These are phyloP conservation scores for Pachliopta kotzebuea DNA, from an alignment of 2,888 invertebrate species.

Conservation along the genomic window DNA sequence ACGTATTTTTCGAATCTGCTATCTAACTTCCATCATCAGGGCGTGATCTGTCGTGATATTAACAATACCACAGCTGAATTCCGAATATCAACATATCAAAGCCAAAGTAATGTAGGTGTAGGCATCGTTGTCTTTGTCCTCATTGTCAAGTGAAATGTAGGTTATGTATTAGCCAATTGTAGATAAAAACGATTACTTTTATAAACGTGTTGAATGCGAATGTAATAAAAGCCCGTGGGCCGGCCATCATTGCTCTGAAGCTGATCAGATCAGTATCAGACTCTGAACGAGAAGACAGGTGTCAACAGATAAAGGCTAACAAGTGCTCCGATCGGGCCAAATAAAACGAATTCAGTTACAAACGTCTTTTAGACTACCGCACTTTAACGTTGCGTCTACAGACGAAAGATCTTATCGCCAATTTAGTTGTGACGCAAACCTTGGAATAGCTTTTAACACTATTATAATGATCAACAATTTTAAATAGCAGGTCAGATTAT, in stretches of 20 bases:
- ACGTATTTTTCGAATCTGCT: no score
- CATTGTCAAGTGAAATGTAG: no score
- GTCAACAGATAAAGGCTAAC: constrained; percentile 30
- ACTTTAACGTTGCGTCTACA: constrained; percentile 24
- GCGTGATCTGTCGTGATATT: no score
- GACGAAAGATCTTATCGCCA: constrained; percentile 28
- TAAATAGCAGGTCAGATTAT: no score
- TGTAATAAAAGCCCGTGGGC: constrained; percentile 19
- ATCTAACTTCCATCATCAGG: no score
- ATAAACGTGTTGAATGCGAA: constrained; percentile 22
- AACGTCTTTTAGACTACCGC: constrained; percentile 26
- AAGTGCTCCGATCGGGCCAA: constrained; percentile 25
- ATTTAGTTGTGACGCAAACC: constrained; percentile 18
- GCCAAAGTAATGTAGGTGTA: no score
- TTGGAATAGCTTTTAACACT: constrained; percentile 7
- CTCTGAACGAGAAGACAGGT: constrained; percentile 26
- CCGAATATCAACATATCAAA: no score
- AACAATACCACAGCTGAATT: no score
- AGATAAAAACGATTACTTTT: no score
- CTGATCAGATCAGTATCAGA: constrained; percentile 28
- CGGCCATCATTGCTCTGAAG: constrained; percentile 6
- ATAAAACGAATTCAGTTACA: constrained; percentile 24
- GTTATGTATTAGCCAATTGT: no score
- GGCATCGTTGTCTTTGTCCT: no score
- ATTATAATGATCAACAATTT: no score